Base-by-base conservation (phyloP, 30 jellyfish, hydroid and myxozoan genomes). In the Phacellophora camtschatica region DNA sequence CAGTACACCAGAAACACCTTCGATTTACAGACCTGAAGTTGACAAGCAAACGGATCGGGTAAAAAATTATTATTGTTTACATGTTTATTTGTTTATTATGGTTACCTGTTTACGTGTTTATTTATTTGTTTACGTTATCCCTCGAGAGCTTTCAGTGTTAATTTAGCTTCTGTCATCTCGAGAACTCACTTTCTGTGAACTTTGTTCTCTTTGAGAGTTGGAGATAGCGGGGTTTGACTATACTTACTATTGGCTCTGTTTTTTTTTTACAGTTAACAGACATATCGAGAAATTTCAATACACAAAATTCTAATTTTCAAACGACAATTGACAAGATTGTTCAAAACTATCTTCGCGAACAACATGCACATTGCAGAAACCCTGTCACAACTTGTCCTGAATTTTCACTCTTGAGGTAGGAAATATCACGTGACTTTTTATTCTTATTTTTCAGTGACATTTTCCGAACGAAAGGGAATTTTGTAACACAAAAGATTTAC, bases 361-460 rank as follows among this genome's bases (percentile, higher is more conserved):
- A 90, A 36, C 98, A 90, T 61, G 98, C 98, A 1, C 96, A 74
- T 27, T 90, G 98, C 82, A 65, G 85, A 28, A 83, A 90, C 33
- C 98, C 98, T 1, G 94, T 90, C 51, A 82, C 96, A 6, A 90
- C 98, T 0, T 90, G 98, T 58, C 98, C 98, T 0, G 94, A 95
- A 55, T 90, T 90, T 74, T 90, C 98, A 8, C 78, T 90, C 20
- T 51, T 83, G 18, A 65, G 98, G 98, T 90, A 46, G 54, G 29
- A 56, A 16, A 41, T 41, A 5, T 49, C 27, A 34, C 34, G 23
- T 10, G 27, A 62, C 61, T 12, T 62, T 28, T 62, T 28, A 6
- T 5, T 12, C 13, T 27, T n/a, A n/a, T n/a, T n/a, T n/a, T n/a
- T n/a, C n/a, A n/a, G n/a, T n/a, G n/a, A n/a, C n/a, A n/a, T n/a